phyloP scores from a whole-genome alignment of 1,140 invertebrate species.

The Muscidifurax raptorellus region DNA sequence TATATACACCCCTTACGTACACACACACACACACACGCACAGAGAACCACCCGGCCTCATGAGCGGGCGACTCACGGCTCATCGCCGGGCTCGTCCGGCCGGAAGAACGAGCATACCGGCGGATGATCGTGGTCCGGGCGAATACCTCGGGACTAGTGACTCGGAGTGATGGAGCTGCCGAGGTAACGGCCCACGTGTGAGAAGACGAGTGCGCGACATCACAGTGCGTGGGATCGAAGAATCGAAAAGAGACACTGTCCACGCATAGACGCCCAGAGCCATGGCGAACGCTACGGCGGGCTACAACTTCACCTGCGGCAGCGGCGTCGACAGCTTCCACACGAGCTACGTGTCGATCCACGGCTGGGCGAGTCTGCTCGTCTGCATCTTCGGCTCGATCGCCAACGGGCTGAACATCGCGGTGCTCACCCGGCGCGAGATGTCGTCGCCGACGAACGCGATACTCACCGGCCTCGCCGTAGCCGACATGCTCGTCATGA shows the following conservation, averaged over 20 bases:
- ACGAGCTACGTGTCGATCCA: slow-evolving; percentile 77
- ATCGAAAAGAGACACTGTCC: no score
- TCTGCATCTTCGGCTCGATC: slow-evolving; percentile 94
- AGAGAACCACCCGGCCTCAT: not conserved
- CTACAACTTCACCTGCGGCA: slow-evolving; percentile 73
- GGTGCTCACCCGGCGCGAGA: slow-evolving; percentile 92
- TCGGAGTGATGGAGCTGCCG: not conserved
- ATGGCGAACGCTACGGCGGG: slow-evolving; percentile 46
- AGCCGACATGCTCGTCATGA: slow-evolving; percentile 93
- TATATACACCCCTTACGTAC: no score
- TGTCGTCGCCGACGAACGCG: slow-evolving; percentile 94
- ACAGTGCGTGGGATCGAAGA: no score
- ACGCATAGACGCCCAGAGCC: not conserved
- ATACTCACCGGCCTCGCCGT: slow-evolving; percentile 94
- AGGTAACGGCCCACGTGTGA: not conserved
- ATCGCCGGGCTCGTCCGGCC: not conserved
- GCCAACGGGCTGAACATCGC: slow-evolving; percentile 96
- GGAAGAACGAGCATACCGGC: not conserved
- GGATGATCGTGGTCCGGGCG: not conserved
- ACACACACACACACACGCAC: not conserved
- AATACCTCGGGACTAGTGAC: not conserved
- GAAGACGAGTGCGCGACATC: not conserved
- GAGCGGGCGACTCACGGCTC: not conserved
- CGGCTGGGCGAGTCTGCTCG: slow-evolving; percentile 84
- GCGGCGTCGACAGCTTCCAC: slow-evolving; percentile 70